These are phyloP conservation scores for Xiphophorus hellerii DNA, from an alignment of 2,113 vertebrate species.

Conservation along the genomic window DNA sequence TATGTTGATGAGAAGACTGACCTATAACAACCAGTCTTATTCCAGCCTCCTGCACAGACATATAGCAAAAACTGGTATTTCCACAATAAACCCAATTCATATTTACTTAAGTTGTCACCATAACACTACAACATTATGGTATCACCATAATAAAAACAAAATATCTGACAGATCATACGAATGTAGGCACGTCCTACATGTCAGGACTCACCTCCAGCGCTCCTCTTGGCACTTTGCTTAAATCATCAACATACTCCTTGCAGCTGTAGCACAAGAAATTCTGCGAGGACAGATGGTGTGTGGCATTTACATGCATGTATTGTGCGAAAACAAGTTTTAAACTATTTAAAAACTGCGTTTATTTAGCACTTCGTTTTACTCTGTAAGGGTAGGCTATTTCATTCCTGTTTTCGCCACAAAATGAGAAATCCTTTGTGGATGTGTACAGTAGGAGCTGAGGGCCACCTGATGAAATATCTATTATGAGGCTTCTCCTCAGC, in stretches of 20 bases:
- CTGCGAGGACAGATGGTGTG: constrained; percentile 72
- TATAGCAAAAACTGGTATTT: background rate
- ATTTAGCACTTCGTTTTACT: no score
- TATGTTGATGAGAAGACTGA: constrained; percentile 88
- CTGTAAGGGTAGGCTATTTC: no score
- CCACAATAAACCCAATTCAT: no score
- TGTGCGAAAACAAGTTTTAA: background rate
- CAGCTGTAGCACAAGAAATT: constrained; percentile 94
- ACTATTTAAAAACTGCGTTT: background rate
- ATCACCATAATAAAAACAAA: no score
- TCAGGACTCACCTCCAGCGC: constrained; percentile 82
- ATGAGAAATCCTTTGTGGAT: background rate
- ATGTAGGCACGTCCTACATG: background rate
- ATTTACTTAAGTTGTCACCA: background rate
- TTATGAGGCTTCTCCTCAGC: background rate
- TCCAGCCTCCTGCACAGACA: constrained; percentile 82
- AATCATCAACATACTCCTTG: constrained; percentile 94
- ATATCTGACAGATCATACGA: background rate
- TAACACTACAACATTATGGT: no score
- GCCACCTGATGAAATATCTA: constrained; percentile 29
- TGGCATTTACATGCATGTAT: background rate
- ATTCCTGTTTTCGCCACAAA: no score
- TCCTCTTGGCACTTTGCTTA: constrained; percentile 87
- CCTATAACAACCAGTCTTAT: constrained; percentile 91
- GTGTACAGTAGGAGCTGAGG: background rate